These are phyloP conservation scores for Cetoscarus ocellatus DNA, from an alignment of 2,797 vertebrate genomes.

Conservation along the genomic window DNA sequence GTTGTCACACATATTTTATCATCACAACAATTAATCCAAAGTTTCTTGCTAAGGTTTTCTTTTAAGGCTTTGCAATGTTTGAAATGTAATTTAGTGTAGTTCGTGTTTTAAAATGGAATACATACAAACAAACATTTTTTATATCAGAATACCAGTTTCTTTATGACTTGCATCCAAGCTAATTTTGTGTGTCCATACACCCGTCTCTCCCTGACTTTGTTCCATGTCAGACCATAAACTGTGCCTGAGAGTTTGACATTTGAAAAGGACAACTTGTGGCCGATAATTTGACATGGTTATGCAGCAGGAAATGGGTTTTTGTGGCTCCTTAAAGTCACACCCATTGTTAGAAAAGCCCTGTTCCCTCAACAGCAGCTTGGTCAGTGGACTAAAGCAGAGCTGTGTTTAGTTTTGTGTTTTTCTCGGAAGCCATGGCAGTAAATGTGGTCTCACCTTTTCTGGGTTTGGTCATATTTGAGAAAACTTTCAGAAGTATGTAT, in stretches of 20 bases:
- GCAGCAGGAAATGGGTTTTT: slow-evolving; percentile 57
- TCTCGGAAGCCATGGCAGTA: slow-evolving; percentile 15
- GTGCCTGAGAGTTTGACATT: slow-evolving; percentile 35
- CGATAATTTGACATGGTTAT: slow-evolving; percentile 44
- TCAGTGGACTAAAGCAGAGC: slow-evolving; percentile 23
- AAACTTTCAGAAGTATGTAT: too few species aligned
- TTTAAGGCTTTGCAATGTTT: too few species aligned
- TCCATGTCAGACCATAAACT: slow-evolving; percentile 10
- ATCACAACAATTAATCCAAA: not conserved
- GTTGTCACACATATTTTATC: not conserved
- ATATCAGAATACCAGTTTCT: not conserved
- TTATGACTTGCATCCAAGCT: not conserved
- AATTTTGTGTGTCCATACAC: not conserved
- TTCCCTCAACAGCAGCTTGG: slow-evolving; percentile 11
- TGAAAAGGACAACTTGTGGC: slow-evolving; percentile 28
- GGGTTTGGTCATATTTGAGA: slow-evolving; percentile 16
- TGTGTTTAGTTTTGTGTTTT: slow-evolving; percentile 3
- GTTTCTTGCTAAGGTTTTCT: too few species aligned
- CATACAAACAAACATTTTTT: not conserved
- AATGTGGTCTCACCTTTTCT: slow-evolving; percentile 50
- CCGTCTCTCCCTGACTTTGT: not conserved
- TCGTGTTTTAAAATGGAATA: not conserved
- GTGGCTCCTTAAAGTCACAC: slow-evolving; percentile 46
- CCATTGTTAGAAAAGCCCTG: slow-evolving; percentile 37
- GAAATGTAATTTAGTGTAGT: too few species aligned